Conservation (phyloP, 2,113 vertebrate species). For the Carassius auratus region DNA sequence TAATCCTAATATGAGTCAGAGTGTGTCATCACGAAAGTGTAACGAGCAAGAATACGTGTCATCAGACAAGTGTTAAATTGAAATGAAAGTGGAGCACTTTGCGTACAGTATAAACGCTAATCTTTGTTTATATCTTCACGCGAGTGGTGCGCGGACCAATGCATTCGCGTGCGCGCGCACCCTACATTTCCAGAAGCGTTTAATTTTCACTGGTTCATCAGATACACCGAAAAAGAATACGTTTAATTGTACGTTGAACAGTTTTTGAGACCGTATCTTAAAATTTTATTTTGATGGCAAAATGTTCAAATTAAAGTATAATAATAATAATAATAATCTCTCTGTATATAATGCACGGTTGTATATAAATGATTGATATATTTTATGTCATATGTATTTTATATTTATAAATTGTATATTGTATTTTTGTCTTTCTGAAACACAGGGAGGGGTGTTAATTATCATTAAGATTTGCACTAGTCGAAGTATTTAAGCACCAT, state of each 20-base stretch:
- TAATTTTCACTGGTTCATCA: background rate
- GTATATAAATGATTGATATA: background rate
- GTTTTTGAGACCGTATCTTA: background rate
- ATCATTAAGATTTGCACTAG: slow-evolving; percentile 50
- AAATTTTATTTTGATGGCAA: background rate
- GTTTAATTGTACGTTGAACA: background rate
- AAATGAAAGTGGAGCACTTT: slow-evolving; percentile 3
- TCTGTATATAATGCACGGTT: background rate
- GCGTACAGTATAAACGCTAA: background rate
- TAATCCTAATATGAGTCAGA: background rate
- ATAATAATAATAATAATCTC: background rate
- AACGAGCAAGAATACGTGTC: background rate
- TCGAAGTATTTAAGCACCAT: slow-evolving; percentile 66
- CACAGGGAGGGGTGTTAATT: slow-evolving; percentile 59
- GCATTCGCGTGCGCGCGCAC: background rate
- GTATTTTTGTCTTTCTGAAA: slow-evolving; percentile 51
- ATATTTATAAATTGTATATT: slow-evolving; percentile 1
- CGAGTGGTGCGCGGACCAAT: background rate
- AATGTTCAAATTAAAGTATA: background rate
- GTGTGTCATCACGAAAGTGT: slow-evolving; percentile 1
- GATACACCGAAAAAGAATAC: background rate
- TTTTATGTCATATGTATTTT: background rate
- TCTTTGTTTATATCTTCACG: slow-evolving; percentile 22
- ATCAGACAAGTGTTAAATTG: background rate
- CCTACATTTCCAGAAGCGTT: background rate